A percentile compares a stretch with the other conserved stretches of the same genome.
Evolutionary conservation across 2,113 vertebrate genomes (phyloP).

Genomic region (Vicugna pacos): DNA sequence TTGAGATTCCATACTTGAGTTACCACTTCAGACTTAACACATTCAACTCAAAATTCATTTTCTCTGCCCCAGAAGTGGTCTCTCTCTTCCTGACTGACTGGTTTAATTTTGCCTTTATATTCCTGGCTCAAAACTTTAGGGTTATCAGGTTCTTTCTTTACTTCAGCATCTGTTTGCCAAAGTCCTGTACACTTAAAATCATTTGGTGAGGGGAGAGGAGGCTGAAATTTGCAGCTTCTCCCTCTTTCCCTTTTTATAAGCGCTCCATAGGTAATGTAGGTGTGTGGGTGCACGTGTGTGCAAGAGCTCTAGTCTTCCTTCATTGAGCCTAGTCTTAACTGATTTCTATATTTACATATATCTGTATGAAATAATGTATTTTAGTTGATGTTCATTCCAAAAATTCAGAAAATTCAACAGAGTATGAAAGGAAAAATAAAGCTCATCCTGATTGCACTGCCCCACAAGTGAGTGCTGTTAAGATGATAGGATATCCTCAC

Average conservation of each 20-base stretch:
- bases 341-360: neutral
- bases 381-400: neutral
- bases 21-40: neutral
- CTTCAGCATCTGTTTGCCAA: neutral
- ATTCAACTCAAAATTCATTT: neutral
- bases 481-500: neutral
- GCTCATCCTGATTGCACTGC: neutral
- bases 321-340: neutral
- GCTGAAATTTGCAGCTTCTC: neutral
- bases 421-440: neutral
- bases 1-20: neutral
- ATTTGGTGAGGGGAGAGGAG: too few species aligned
- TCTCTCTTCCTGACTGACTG: neutral
- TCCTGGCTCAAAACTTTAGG: neutral
- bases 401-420: neutral
- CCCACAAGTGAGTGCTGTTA: neutral
- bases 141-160: neutral
- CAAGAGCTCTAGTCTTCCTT: neutral
- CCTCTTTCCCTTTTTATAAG: neutral
- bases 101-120: neutral
- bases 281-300: too few species aligned
- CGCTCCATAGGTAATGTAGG: neutral
- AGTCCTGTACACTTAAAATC: slow-evolving; percentile 13
- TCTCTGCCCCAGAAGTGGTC: neutral
- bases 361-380: neutral